Evolutionary conservation across 1,140 invertebrate species (phyloP), one percentile per base, ranked within the genome.

Genomic region (Colletes latitarsis): DNA sequence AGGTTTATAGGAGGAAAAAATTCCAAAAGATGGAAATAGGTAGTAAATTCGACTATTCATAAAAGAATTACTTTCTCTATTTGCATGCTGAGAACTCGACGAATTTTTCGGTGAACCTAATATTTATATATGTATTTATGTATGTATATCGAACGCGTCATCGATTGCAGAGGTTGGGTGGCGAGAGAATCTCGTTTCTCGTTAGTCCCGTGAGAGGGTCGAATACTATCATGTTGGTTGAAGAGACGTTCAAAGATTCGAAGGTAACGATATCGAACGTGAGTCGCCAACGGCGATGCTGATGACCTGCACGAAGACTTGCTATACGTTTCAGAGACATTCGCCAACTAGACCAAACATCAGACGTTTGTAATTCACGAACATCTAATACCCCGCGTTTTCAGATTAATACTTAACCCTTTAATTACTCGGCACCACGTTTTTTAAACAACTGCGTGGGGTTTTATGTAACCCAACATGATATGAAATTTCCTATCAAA

Each of bases 131-230:
- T 30, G 30, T 30, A 30, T 30, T 30, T 17, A 14, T 67, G 19
- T 60, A 19, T n/a, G 41, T 46, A 15, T 53, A 83, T 83, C 82
- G 43, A 64, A 75, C 66, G 49, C 67, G 82, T 55, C 57, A 83
- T 86, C 84, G 68, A 83, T 84, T 73, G 74, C 60, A 63, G 58
- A 68, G 63, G 73, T 89, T 89, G 89, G 89, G 89, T 89, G 89
- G 89, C 88, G 73, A 79, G 73, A 77, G 84, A 88, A 89, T 90
- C 89, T 90, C 87, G 83, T 87, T 90, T 89, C 88, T 90, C 88
- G 89, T 90, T 90, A 90, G 88, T 86, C 82, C 77, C 52, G 77
- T 77, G 79, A 77, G 73, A 85, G 79, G 75, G 82, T 72, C 84
- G 60, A 43, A 15, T 63, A 52, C 57, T 83, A 74, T 82, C 74